Evolutionary conservation across 92 coral and sea anemone species (phyloP), one percentile per base, ranked within the genome.

Genomic region (Bergia sp.): DNA sequence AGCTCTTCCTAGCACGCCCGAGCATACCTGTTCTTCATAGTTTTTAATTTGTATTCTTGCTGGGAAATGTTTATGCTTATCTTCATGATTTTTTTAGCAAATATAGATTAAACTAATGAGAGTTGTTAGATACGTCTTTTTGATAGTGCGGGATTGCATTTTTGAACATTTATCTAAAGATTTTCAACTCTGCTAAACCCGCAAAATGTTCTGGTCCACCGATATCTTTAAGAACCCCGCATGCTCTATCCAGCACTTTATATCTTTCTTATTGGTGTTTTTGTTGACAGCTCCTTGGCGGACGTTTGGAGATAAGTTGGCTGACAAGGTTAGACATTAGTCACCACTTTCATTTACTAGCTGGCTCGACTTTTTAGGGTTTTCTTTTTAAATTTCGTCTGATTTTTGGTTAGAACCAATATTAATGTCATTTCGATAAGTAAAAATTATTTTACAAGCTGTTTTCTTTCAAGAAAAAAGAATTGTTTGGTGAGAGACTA

Each of bases 261-360:
- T 61, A 3, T 1, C 23, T 61, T 61, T 61, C 29, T 18, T 0
- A 61, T 61, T 7, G 5, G 29, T 61, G 69, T 18, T 16, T 18
- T 20, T 21, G 1, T 61, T 61, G 1, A 18, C 69, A 89, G 91
- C 65, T 89, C 91, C 91, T 37, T 89, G 91, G 91, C 82, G 71
- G 61, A 82, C 88, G 7, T 57, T 74, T 4, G 76, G 13, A n/a
- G 88, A 53, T 21, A 64, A 61, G 69, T 16, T 61, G 69, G 69
- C 5, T 2, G 29, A 61, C 18, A 61, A 61, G 69, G 69, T 61
- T 61, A 61, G 69, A 61, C 7, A 18, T 5, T 7, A 15, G n/a
- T 21, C 69, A 18, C 1, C 8, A 18, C 0, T 61, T 15, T 16
- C 5, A 16, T 0, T 18, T 53, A 10, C 58, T 18, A 53, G 16